These are phyloP conservation scores for Pluvianellus socialis DNA, from an alignment of 2,113 vertebrate genomes.

Conservation along the genomic window DNA sequence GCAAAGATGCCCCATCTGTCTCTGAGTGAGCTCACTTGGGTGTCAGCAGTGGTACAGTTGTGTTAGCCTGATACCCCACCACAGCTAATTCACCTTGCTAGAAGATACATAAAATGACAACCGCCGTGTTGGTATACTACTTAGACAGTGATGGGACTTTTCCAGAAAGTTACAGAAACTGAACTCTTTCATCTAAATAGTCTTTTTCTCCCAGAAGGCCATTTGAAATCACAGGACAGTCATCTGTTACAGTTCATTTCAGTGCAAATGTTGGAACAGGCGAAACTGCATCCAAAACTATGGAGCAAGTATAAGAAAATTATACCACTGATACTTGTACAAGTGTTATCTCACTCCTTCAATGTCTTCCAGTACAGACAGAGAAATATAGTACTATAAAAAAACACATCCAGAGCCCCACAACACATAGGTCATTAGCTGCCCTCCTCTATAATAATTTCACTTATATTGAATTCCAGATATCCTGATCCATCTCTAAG, in stretches of 20 bases:
- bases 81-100: background rate
- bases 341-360: background rate
- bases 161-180: background rate
- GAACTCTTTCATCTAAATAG: background rate
- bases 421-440: conserved; percentile 30
- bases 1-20: background rate
- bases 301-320: background rate
- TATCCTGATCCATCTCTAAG: conserved; percentile 31
- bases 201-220: background rate
- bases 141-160: background rate
- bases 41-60: background rate
- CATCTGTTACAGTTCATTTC: conserved; percentile 35
- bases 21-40: background rate
- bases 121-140: fast-evolving
- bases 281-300: background rate
- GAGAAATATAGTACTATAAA: background rate
- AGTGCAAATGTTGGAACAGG: background rate
- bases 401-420: background rate
- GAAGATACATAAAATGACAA: background rate
- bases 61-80: background rate
- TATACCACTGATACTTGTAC: background rate
- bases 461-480: conserved; percentile 32
- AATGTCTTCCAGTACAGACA: background rate
- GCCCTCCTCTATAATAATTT: conserved; percentile 25
- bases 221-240: conserved; percentile 3